These are phyloP conservation scores for Sphaerophoria rueppellii DNA, from an alignment of 2,888 invertebrate species.

Conservation along the genomic window DNA sequence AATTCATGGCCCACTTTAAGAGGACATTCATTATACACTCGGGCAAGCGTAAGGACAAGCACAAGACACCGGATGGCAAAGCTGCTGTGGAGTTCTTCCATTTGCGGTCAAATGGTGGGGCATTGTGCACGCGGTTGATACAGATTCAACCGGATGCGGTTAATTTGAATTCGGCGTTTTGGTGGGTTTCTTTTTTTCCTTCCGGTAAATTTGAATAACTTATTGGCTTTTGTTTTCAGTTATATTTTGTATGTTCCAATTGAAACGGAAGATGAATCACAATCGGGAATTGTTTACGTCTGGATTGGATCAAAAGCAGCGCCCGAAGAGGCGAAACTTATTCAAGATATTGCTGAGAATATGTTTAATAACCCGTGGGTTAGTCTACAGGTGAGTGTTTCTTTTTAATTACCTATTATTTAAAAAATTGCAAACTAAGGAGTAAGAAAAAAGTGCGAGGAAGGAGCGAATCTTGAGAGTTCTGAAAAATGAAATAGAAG, in stretches of 20 bases:
- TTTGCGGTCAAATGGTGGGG: conserved; percentile 96
- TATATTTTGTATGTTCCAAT: conserved; percentile 97
- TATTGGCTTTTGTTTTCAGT: conserved; percentile 83
- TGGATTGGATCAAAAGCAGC: conserved; percentile 96
- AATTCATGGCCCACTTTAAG: conserved; percentile 99
- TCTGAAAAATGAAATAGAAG: too few species aligned
- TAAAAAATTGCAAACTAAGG: too few species aligned
- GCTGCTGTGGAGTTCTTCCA: conserved; percentile 95
- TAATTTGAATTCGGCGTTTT: conserved; percentile 96
- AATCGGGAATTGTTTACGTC: conserved; percentile 95
- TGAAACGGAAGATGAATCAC: conserved; percentile 90
- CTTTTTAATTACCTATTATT: neutral
- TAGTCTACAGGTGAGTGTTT: conserved; percentile 86
- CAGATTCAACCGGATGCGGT: conserved; percentile 94
- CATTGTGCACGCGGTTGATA: conserved; percentile 94
- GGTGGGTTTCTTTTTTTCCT: conserved; percentile 84
- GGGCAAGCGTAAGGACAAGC: conserved; percentile 88
- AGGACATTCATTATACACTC: conserved; percentile 95
- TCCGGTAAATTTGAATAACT: neutral
- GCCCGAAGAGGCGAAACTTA: conserved; percentile 91
- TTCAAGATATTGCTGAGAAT: conserved; percentile 95
- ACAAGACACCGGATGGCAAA: conserved; percentile 81
- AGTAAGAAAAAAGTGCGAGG: neutral
- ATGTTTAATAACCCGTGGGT: conserved; percentile 94
- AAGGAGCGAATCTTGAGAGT: neutral